Evolutionary conservation across 23 tunicate genomes (phyloP).

Genomic region (Trididemnum miniatum): DNA sequence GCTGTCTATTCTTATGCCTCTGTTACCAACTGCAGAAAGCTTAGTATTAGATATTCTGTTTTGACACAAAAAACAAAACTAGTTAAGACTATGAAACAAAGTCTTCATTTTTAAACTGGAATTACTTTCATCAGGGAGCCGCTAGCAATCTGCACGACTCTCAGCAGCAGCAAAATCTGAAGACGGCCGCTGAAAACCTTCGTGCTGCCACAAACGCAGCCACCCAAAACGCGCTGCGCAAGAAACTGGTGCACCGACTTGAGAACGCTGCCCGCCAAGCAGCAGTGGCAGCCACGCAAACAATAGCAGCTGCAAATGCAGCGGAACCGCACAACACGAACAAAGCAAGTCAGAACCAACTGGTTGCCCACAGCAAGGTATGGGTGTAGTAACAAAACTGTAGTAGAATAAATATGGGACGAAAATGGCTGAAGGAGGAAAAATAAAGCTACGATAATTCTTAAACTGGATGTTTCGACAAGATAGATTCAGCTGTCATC

Average conservation of each 20-base stretch:
- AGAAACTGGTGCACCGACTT: slow-evolving; percentile 72
- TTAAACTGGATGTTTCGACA: too few species aligned
- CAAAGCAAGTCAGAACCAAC: slow-evolving; percentile 82
- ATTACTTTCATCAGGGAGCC: slow-evolving; percentile 95
- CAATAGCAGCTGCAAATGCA: slow-evolving; percentile 85
- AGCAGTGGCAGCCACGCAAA: slow-evolving; percentile 93
- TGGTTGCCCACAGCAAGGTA: slow-evolving; percentile 86
- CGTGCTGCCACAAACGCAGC: slow-evolving; percentile 92
- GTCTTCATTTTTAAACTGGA: too few species aligned
- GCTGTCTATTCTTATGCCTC: too few species aligned
- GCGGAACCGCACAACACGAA: slow-evolving; percentile 87
- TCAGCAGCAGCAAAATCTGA: slow-evolving; percentile 81
- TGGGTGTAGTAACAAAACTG: too few species aligned
- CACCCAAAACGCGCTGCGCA: slow-evolving; percentile 83
- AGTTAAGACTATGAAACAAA: too few species aligned
- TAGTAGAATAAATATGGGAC: too few species aligned
- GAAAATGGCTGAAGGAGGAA: too few species aligned
- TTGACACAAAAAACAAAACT: too few species aligned
- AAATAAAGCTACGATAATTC: too few species aligned
- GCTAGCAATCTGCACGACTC: slow-evolving; percentile 96
- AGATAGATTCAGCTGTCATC: too few species aligned
- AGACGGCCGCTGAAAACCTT: slow-evolving; percentile 89
- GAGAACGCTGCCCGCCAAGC: slow-evolving; percentile 86
- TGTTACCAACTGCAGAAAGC: too few species aligned
- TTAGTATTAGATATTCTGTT: too few species aligned